Conservation (phyloP, 1,140 invertebrate species). For the Drosophila carrolli region DNA sequence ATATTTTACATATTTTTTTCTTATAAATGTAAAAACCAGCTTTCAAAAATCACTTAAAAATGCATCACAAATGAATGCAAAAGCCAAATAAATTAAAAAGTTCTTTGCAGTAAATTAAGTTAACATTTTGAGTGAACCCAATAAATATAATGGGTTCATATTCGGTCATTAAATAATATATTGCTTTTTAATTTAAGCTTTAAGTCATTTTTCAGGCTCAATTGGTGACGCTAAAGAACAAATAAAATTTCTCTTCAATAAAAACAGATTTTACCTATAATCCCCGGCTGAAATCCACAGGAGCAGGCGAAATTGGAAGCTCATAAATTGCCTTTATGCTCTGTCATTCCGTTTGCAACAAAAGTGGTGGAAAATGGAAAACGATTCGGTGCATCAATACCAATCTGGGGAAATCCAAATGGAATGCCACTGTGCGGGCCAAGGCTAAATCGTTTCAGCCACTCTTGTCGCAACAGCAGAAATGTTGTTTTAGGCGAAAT, state of each 20-base stretch:
- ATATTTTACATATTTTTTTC: no score
- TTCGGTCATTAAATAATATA: background rate
- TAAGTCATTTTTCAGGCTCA: slow-evolving; percentile 1
- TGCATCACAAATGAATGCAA: no score
- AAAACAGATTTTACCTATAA: slow-evolving; percentile 30
- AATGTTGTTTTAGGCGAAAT: slow-evolving; percentile 39
- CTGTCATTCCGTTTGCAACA: slow-evolving; percentile 39
- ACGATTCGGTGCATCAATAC: slow-evolving; percentile 34
- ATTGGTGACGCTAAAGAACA: slow-evolving; percentile 10
- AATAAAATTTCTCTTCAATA: slow-evolving; percentile 16
- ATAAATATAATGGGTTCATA: no score
- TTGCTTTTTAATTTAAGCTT: background rate
- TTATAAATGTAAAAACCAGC: no score
- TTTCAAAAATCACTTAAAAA: no score
- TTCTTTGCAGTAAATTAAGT: no score
- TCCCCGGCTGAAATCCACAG: slow-evolving; percentile 18
- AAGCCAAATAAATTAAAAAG: no score
- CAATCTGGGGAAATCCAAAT: slow-evolving; percentile 20
- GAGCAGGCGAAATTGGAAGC: slow-evolving; percentile 38
- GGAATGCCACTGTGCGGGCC: slow-evolving; percentile 22
- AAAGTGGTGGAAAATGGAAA: slow-evolving; percentile 21
- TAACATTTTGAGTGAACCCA: no score
- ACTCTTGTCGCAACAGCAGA: background rate
- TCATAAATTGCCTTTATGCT: slow-evolving; percentile 41
- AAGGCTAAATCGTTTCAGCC: slow-evolving; percentile 20